Percentiles rank a stretch among this genome's conserved stretches.
Conservation (phyloP, 2,797 vertebrate species). For the Lutjanus campechanus region DNA sequence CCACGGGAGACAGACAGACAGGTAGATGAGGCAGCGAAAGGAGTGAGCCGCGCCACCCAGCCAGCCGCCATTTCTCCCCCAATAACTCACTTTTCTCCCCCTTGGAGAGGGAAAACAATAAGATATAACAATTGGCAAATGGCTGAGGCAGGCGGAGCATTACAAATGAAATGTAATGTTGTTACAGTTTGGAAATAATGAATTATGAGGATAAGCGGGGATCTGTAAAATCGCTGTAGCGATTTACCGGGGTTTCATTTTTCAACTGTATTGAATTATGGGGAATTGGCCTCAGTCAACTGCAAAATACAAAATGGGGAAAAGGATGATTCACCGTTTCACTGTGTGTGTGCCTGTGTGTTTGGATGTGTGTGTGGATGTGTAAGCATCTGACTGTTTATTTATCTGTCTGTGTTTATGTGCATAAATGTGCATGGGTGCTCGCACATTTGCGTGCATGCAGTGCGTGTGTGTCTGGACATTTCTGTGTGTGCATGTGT, state of each 20-base stretch:
- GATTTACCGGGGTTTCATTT: conserved; percentile 83
- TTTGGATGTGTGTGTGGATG: conserved; percentile 31
- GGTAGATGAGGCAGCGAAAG: conserved; percentile 28
- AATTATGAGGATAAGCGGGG: conserved; percentile 83
- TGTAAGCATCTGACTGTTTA: conserved; percentile 51
- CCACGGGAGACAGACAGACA: conserved; percentile 9
- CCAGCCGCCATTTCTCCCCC: conserved; percentile 61
- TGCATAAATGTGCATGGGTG: conserved; percentile 33
- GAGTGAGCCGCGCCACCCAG: conserved; percentile 41
- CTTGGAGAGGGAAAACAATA: conserved; percentile 76
- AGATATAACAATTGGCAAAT: conserved; percentile 83
- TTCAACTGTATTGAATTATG: conserved; percentile 84
- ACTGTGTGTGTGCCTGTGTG: conserved; percentile 15
- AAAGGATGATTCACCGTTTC: conserved; percentile 71
- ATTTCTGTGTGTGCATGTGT: conserved; percentile 29
- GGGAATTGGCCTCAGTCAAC: conserved; percentile 82
- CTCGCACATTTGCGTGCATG: conserved; percentile 40
- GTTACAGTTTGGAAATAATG: conserved; percentile 83
- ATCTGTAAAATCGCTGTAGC: conserved; percentile 83
- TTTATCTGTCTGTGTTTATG: conserved; percentile 48
- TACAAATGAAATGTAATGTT: conserved; percentile 84
- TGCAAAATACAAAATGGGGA: conserved; percentile 78
- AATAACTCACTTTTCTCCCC: conserved; percentile 78
- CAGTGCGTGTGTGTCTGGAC: conserved; percentile 2
- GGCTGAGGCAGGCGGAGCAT: conserved; percentile 81